Evolutionary conservation across 2,888 invertebrate genomes (phyloP), one percentile per base, ranked within the genome.

Genomic region (Leptopterna dolabrata): DNA sequence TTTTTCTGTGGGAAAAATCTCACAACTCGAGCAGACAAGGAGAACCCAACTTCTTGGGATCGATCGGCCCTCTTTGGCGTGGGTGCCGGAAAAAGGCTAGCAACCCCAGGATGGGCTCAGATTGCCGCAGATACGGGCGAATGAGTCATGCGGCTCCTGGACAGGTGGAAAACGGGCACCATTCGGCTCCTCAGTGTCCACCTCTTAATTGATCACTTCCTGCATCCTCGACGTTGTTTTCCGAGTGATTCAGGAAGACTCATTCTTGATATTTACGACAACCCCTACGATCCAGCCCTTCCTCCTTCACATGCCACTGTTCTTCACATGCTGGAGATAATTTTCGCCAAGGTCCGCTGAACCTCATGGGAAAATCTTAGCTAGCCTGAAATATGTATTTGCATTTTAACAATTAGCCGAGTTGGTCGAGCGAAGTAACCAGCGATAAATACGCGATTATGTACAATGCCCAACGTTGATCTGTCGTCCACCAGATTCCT

Each of bases 1-100:
- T 73, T 45, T 29, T 41, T 47, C 30, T 73, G 73, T 55, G 73
- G 85, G 85, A 73, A 85, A 81, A 85, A 85, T 76, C 83, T 70
- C 43, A 4, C 16, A 6, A 14, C 81, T 78, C 43, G 36, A 78
- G 19, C 78, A 30, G 47, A 76, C 41, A 71, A n/a, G 36, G 30
- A 36, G 14, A 70, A 2, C 24, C 51, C 27, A 71, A 36, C 76
- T 85, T 85, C 47, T 63, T 85, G 85, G 73, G 47, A 85, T 81
- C 73, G 51, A 71, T 85, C 76, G 30, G 43, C 78, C 85, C 45
- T 73, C 24, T 85, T 45, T 30, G 27, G 47, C 73, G 85, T 85
- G 85, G 85, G 85, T 47, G 85, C 47, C 16, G 36, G 36, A 3
- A 24, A 55, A 55, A 55, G 55, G 19, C 24, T 55, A 63, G 11